Evolutionary conservation across 2,888 invertebrate genomes (phyloP), one percentile per base, ranked within the genome.

Genomic region (Leptinotarsa rubiginosa): DNA sequence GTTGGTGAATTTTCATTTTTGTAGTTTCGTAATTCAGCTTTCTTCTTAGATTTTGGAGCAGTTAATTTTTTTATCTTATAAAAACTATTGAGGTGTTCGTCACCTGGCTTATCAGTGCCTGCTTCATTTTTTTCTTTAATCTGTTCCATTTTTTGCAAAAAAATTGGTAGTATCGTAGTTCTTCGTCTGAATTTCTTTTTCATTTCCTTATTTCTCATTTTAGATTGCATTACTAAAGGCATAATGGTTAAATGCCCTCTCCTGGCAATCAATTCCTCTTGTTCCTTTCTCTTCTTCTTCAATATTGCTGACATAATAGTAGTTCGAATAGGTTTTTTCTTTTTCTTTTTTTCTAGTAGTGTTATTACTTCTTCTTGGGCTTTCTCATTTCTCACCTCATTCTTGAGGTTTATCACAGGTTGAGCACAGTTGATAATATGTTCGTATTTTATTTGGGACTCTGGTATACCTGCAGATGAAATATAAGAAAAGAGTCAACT

Each of bases 81-180:
- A 47, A 56, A 56, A 47, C 56, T 25, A 18, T 69, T 56, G 18
- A 69, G 18, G 3, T 20, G 15, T 52, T 49, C 20, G 10, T 67
- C 67, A 7, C 16, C n/a, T 62, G 49, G n/a, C 12, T 25, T 70
- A 47, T 70, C 10, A 31, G 15, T 15, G 13, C 3, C 25, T 22
- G 62, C 5, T n/a, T 70, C 49, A 5, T 47, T 70, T 22, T 64
- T 20, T 22, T 59, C 47, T 7, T 41, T 75, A 15, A 56, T 56
- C 20, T 71, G 54, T 65, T 74, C 68, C 12, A 79, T 77, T 70
- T 74, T 79, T 56, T 77, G 77, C 47, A 81, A 73, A 64, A 78
- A 78, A 65, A 81, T 69, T 20, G 81, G 81, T 76, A 81, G 74
- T n/a, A 81, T 81, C 13, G 81, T 81, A 1, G 80, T 80, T 50